Evolutionary conservation across 1,140 invertebrate genomes (phyloP), one percentile per base, ranked within the genome.

Genomic region (Drosophila ercepeae): DNA sequence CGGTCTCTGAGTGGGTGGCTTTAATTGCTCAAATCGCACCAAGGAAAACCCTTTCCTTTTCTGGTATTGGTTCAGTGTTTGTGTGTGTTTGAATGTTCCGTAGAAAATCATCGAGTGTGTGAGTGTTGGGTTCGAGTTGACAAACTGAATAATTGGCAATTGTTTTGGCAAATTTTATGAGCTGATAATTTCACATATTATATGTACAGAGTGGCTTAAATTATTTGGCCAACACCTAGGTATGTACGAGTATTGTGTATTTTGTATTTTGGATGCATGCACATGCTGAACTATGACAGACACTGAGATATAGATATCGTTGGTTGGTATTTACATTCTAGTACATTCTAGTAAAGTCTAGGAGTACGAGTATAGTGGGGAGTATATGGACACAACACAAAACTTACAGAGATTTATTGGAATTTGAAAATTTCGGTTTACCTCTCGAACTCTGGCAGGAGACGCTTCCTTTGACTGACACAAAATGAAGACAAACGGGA

Each of bases 131-230:
- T 45, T 23, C 49, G 54, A 53, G 78, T 86, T 86, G 81, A 86
- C 82, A 86, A 86, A 88, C 81, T 86, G 81, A 86, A 88, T 86
- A 86, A 86, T 84, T 86, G 76, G 57, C 81, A 84, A 84, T 86
- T 86, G 67, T 86, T 88, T 88, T 67, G 63, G 72, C 68, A 76
- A 81, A 67, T 52, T 86, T 86, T 88, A 86, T 61, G 81, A 77
- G 82, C 81, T 86, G 81, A 81, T 86, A 86, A 86, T 86, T 88
- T 76, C 63, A 86, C 68, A 81, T 86, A 83, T 86, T 86, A 83
- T 79, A 86, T 57, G 70, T 74, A 73, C 70, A 73, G 49, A 64
- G 71, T 41, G 63, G 46, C 63, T 46, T 39, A 57, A 64, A 44
- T 64, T 73, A 67, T 53, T 67, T 55, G 34, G 57, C 23, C 57